Conservation (phyloP, 2,888 invertebrate genomes). For the Ectropis crepuscularia region DNA sequence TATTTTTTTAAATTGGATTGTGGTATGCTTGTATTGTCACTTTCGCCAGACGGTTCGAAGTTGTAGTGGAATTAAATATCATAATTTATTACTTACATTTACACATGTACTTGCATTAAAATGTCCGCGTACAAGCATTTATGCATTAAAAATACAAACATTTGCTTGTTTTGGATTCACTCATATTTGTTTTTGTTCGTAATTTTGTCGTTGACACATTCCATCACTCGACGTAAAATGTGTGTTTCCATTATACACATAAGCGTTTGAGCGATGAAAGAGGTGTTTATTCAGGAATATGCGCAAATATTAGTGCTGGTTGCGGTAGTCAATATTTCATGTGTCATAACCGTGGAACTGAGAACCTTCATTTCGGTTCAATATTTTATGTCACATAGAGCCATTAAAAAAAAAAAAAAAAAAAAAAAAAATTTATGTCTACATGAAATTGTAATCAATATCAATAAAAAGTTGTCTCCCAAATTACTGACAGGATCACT, state of each 20-base stretch:
- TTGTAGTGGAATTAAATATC: too few relatives aligned
- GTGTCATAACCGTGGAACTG: constrained; percentile 8
- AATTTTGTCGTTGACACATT: constrained; percentile 9
- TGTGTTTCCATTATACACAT: constrained; percentile 19
- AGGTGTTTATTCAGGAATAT: constrained; percentile 21
- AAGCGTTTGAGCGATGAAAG: constrained; percentile 17
- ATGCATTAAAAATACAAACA: not conserved
- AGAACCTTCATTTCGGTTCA: constrained; percentile 3
- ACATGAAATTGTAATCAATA: too few relatives aligned
- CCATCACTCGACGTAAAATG: constrained; percentile 18
- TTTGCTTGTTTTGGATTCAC: not conserved
- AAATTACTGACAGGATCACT: too few relatives aligned
- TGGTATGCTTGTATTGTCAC: too few relatives aligned
- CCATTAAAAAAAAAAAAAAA: too few relatives aligned
- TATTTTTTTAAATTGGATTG: too few relatives aligned
- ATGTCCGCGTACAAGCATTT: too few relatives aligned
- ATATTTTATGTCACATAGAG: constrained; percentile 1
- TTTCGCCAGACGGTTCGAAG: too few relatives aligned
- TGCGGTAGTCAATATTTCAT: constrained; percentile 20
- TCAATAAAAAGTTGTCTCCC: too few relatives aligned
- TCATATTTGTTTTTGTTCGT: not conserved
- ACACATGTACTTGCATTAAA: too few relatives aligned
- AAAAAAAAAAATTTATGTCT: too few relatives aligned
- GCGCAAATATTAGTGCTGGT: constrained; percentile 24
- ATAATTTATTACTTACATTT: too few relatives aligned